phyloP scores from a whole-genome alignment of 2,797 vertebrate species.

The Diglossa cyanea region DNA sequence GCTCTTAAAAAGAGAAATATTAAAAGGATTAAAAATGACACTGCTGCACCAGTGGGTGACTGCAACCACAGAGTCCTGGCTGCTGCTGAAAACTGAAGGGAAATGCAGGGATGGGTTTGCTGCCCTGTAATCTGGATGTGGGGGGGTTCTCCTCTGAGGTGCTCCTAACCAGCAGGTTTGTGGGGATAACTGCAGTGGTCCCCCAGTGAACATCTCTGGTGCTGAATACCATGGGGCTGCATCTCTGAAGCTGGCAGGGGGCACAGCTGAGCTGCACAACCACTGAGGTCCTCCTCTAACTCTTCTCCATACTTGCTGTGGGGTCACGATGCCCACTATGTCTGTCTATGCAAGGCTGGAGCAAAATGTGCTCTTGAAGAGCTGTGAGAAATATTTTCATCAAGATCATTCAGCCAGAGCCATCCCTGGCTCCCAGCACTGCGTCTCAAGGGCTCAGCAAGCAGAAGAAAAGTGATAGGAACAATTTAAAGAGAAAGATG shows the following conservation, averaged over 20 bases:
- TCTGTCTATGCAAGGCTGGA: background rate
- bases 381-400: background rate
- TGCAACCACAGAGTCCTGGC: background rate
- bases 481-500: background rate
- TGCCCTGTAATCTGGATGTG: background rate
- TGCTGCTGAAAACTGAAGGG: background rate
- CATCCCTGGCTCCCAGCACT: background rate
- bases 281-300: background rate
- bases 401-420: background rate
- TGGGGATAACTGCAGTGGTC: fast-evolving
- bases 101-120: background rate
- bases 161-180: background rate
- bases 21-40: constrained; percentile 40
- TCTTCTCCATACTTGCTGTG: background rate
- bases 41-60: background rate
- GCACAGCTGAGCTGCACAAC: background rate
- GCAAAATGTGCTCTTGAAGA: background rate
- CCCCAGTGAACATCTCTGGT: fast-evolving
- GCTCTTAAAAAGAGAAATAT: constrained; percentile 26
- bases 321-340: fast-evolving
- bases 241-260: background rate
- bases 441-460: background rate
- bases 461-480: background rate
- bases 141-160: fast-evolving
- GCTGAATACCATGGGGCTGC: background rate